Percentiles rank a stretch among this genome's conserved stretches.
Conservation (phyloP, 2,113 vertebrate species). For the Paraplagusia blochii region DNA sequence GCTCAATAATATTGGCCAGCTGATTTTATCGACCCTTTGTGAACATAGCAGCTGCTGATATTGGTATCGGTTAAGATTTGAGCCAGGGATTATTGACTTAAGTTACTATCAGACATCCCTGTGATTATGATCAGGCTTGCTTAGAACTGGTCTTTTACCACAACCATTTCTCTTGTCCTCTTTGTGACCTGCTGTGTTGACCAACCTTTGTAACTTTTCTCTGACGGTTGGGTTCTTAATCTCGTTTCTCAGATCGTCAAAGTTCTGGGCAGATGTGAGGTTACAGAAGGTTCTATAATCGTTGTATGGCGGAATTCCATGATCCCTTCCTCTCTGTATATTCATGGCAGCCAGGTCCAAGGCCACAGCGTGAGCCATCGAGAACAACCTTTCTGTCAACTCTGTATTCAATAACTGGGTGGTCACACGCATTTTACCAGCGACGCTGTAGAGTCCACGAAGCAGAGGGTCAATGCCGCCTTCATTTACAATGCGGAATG, state of each 20-base stretch:
- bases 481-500: slow-evolving; percentile 95
- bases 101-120: too few species aligned
- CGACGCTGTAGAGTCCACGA: slow-evolving; percentile 89
- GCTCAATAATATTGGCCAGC: too few species aligned
- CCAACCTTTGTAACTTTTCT: slow-evolving; percentile 89
- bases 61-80: too few species aligned
- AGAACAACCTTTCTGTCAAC: slow-evolving; percentile 94
- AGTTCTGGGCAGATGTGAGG: slow-evolving; percentile 85
- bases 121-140: too few species aligned
- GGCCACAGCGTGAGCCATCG: slow-evolving; percentile 94
- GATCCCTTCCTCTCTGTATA: slow-evolving; percentile 94
- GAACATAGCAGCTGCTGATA: too few species aligned
- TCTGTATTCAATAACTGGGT: slow-evolving; percentile 93
- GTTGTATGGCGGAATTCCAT: slow-evolving; percentile 95
- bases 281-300: slow-evolving; percentile 97
- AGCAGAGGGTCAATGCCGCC: slow-evolving; percentile 96
- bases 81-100: too few species aligned
- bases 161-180: too few species aligned
- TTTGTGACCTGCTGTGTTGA: neutral
- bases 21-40: too few species aligned
- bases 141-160: too few species aligned
- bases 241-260: slow-evolving; percentile 93
- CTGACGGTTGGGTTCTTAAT: slow-evolving; percentile 88
- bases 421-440: slow-evolving; percentile 93
- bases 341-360: slow-evolving; percentile 97